A percentile compares a stretch with the other conserved stretches of the same genome.
Evolutionary conservation across 2,888 invertebrate genomes (phyloP).

Genomic region (Aporophyla nigra): DNA sequence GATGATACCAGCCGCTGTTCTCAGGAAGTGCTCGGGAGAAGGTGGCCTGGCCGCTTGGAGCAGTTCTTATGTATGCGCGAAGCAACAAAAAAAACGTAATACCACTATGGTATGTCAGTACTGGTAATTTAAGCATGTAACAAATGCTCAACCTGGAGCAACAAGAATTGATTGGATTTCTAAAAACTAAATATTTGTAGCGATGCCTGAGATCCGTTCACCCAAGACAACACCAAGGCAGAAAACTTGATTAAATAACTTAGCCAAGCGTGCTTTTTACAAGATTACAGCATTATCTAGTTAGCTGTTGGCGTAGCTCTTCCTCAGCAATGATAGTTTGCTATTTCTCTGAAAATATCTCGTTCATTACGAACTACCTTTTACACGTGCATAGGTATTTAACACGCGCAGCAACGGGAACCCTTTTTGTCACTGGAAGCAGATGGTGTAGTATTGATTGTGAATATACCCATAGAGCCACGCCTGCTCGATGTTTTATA

Average conservation of each 20-base stretch:
- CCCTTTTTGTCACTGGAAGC: background rate
- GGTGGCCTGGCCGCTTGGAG: background rate
- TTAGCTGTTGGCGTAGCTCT: background rate
- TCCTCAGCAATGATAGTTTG: background rate
- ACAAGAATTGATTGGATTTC: slow-evolving; percentile 27
- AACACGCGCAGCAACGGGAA: background rate
- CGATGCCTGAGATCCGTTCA: slow-evolving; percentile 12
- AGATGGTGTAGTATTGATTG: slow-evolving; percentile 3
- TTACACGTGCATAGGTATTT: too few relatives aligned
- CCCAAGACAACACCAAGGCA: background rate
- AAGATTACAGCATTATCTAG: background rate
- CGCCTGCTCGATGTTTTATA: background rate
- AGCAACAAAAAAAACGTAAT: slow-evolving; percentile 27
- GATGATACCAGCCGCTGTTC: slow-evolving; percentile 5
- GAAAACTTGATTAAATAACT: background rate
- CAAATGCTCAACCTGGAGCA: slow-evolving; percentile 25
- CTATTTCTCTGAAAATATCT: background rate
- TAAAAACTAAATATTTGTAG: slow-evolving; percentile 31
- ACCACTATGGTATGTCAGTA: slow-evolving; percentile 6
- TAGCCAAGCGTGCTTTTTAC: too few relatives aligned
- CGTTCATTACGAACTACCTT: background rate
- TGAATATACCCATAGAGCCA: background rate
- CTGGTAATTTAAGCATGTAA: slow-evolving; percentile 43
- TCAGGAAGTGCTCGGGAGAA: background rate
- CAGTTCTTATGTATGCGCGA: slow-evolving; percentile 10